Percentiles rank a stretch among this genome's conserved stretches.
Conservation (phyloP, 30 jellyfish, hydroid and myxozoan genomes). For the Hydra vulgaris region DNA sequence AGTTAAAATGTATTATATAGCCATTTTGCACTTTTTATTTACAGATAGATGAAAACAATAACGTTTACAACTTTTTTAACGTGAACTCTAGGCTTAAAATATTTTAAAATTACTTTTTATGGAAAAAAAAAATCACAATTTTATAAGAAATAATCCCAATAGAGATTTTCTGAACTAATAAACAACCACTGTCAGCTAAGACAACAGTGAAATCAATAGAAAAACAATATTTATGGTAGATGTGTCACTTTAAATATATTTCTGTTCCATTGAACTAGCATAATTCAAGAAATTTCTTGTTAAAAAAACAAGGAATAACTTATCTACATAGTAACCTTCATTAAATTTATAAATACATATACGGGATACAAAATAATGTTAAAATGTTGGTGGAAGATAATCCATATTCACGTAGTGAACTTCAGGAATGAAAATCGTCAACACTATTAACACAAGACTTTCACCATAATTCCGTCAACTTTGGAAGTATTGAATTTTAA, state of each 20-base stretch:
- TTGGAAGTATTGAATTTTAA: not conserved
- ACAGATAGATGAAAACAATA: too few relatives aligned
- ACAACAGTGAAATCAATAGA: not conserved
- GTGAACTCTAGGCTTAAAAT: too few relatives aligned
- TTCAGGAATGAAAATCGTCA: not conserved
- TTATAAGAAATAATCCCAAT: too few relatives aligned
- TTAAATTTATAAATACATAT: not conserved
- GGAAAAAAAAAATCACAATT: too few relatives aligned
- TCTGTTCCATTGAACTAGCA: not conserved
- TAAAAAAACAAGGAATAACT: not conserved
- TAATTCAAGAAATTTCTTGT: not conserved
- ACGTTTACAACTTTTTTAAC: too few relatives aligned
- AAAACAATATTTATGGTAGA: not conserved
- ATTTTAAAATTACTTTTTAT: too few relatives aligned
- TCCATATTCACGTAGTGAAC: too few relatives aligned
- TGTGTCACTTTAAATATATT: not conserved
- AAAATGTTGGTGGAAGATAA: not conserved
- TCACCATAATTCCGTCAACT: not conserved
- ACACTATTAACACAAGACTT: not conserved
- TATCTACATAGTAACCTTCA: not conserved
- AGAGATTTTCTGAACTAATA: too few relatives aligned
- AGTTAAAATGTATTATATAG: too few relatives aligned
- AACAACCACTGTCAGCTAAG: too few relatives aligned
- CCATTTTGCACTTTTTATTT: too few relatives aligned
- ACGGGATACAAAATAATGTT: not conserved